A percentile compares a stretch with the other conserved stretches of the same genome.
Conservation (phyloP, 1,140 invertebrate species). For the Hesperophylax magnus region DNA sequence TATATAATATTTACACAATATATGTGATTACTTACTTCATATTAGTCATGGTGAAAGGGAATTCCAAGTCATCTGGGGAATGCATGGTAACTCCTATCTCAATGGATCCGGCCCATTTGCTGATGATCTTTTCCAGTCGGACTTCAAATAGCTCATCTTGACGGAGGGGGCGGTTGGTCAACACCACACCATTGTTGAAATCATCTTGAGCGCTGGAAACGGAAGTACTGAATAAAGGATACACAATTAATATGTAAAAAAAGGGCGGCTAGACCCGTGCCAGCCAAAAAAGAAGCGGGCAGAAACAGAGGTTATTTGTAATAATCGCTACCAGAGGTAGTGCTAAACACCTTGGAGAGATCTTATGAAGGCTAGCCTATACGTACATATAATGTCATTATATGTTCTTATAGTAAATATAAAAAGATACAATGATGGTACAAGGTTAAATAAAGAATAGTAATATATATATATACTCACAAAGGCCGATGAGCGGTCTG, state of each 20-base stretch:
- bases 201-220: slow-evolving; percentile 87
- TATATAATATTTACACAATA: neutral
- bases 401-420: too few species aligned
- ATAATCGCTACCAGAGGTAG: too few species aligned
- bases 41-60: slow-evolving; percentile 97
- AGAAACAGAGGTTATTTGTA: too few species aligned
- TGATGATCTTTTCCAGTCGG: slow-evolving; percentile 86
- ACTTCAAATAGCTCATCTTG: slow-evolving; percentile 95
- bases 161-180: slow-evolving; percentile 87
- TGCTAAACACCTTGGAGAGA: too few species aligned
- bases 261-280: too few species aligned
- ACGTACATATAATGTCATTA: too few species aligned
- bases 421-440: too few species aligned
- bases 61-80: slow-evolving; percentile 88
- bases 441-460: too few species aligned
- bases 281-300: too few species aligned
- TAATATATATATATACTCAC: slow-evolving; percentile 71
- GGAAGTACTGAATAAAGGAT: slow-evolving; percentile 44
- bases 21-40: slow-evolving; percentile 77
- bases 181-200: slow-evolving; percentile 97
- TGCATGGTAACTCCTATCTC: slow-evolving; percentile 96
- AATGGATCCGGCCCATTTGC: slow-evolving; percentile 96
- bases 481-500: slow-evolving; percentile 92
- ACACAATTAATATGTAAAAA: too few species aligned
- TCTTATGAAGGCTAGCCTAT: too few species aligned